Percentiles rank a stretch among this genome's conserved stretches.
phyloP scores from a whole-genome alignment of 2,797 vertebrate genomes.

The Molossus molossus region DNA sequence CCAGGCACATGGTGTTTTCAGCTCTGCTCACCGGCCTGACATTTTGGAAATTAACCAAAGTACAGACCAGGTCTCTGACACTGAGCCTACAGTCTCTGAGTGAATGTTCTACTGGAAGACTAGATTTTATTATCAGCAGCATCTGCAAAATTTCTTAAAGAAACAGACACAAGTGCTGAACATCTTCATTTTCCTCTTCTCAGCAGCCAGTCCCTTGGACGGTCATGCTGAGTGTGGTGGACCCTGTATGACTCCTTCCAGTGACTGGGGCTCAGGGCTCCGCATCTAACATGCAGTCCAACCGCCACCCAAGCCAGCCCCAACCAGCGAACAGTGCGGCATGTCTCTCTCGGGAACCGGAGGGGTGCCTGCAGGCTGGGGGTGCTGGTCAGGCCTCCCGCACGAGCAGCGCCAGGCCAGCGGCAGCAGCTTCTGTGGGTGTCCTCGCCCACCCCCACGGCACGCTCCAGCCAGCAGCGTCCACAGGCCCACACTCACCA shows the following conservation, averaged over 20 bases:
- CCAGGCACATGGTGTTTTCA: rapidly evolving
- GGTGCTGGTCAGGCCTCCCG: too few relatives aligned
- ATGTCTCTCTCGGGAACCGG: neutral
- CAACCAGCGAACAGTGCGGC: neutral
- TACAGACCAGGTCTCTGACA: neutral
- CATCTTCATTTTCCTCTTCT: neutral
- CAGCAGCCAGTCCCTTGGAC: rapidly evolving
- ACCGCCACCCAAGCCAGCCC: neutral
- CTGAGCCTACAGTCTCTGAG: neutral
- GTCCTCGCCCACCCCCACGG: neutral
- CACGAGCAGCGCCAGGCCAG: neutral
- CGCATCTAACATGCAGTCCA: neutral
- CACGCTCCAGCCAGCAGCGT: rapidly evolving
- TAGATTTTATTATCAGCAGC: rapidly evolving
- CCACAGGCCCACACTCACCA: conserved; percentile 91
- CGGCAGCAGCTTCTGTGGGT: rapidly evolving
- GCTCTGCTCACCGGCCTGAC: neutral
- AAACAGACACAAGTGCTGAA: neutral
- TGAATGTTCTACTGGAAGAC: rapidly evolving
- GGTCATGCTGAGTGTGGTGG: rapidly evolving
- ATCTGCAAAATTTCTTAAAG: neutral
- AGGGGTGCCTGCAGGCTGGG: neutral
- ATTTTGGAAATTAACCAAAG: neutral
- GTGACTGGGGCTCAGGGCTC: neutral
- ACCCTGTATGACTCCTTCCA: neutral